Evolutionary conservation across 2,797 vertebrate genomes (phyloP), one percentile per base, ranked within the genome.

Genomic region (Gallirallus australis): DNA sequence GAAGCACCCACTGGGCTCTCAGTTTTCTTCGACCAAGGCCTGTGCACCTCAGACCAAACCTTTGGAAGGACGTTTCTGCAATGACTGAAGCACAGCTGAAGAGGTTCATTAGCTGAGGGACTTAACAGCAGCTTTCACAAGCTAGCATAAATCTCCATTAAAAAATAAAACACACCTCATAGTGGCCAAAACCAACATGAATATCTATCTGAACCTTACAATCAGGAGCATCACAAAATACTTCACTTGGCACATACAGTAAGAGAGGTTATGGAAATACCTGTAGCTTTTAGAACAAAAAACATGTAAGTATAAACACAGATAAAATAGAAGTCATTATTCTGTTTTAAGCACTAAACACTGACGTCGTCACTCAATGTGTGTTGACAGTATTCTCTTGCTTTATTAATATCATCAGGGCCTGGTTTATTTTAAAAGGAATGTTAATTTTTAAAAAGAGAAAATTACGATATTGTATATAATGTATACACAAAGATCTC

Each of bases 401-500:
- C 97, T 97, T 98, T 98, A 97, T 98, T 97, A 97, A 98, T 97
- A 97, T 98, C 97, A 97, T 98, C 97, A 97, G 97, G 97, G 97
- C 95, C 97, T 97, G 96, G 90, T 99, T 99, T 99, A 94, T 97
- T 98, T 98, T 98, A 98, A 98, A 95, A 98, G 97, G 96, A 97
- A 96, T 97, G 95, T 97, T 97, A 95, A 96, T 97, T 98, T 98
- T 98, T 97, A 97, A 97, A 97, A 97, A 93, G 71, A 97, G 96
- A 98, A 97, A 97, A 98, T 94, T 97, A 97, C 76, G 87, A 98
- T 97, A 97, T 93, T 98, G 98, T 99, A 99, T 97, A 99, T 99
- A 99, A 98, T 98, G 98, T 99, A 98, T 98, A 98, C 98, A 98
- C 98, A 97, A 96, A 97, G 93, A 98, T 97, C 98, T 98, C 98